Base-by-base conservation (phyloP, 2,113 vertebrate species). In the Illadopsis cleaveri region DNA sequence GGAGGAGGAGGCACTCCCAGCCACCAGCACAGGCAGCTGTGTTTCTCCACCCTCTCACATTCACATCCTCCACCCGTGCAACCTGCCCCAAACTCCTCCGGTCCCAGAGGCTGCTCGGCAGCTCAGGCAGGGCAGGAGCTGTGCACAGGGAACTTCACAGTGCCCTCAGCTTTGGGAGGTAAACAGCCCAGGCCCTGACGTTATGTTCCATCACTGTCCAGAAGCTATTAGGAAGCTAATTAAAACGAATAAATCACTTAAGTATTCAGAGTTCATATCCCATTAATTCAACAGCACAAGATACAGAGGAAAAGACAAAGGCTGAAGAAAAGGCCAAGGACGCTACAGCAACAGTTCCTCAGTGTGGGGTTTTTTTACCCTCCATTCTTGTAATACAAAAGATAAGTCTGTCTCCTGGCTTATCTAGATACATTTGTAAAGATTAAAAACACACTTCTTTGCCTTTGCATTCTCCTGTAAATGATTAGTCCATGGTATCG, bases 151-250 rank as follows among this genome's bases (percentile, higher is more conserved):
- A 56, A 1, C 79, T 18, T 70, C 18, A 0, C 42, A 8, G 30
- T 4, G 54, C 48, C 68, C 77, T 31, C n/a, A 3, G 5, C 89
- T 45, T n/a, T 4, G 56, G 64, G 65, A 94, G 81, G 58, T 73
- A 95, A 96, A 96, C 85, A 78, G 76, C 20, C 40, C 24, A 8
- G 60, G 30, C 65, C 79, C 33, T 2, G 0, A 27, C 5, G 1
- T 27, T 75, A 12, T 9, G 38, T 82, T 95, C 84, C 5, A 86
- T 95, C 95, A 89, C 86, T 94, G 85, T 95, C 96, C 83, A 89
- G 82, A 93, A 96, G 91, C 90, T 90, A 95, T 96, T 96, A 95
- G 90, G 90, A 53, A 93, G 94, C 91, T 95, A 96, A 97, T 96
- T 96, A 96, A 92, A 97, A 97, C 45, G 51, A 95, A 96, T 95